These are phyloP conservation scores for Cyanoliseus patagonus DNA, from an alignment of 2,113 vertebrate genomes.

Conservation along the genomic window DNA sequence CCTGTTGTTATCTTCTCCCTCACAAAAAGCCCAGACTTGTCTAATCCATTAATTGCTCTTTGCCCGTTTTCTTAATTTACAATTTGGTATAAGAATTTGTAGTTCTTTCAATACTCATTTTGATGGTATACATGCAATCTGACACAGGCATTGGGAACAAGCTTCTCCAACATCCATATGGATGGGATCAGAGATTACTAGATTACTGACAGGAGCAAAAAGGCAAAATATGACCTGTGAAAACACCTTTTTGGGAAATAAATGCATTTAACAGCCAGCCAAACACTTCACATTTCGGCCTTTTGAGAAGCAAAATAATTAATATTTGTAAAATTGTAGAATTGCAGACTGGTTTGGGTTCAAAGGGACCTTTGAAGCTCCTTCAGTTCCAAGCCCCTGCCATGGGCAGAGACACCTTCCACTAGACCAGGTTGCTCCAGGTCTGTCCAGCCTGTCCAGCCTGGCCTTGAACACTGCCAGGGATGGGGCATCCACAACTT, in stretches of 20 bases:
- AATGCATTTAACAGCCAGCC: conserved; percentile 23
- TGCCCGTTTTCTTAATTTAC: neutral
- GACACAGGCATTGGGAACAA: neutral
- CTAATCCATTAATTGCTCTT: neutral
- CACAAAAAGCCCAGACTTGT: neutral
- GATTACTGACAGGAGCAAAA: neutral
- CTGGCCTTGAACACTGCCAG: no score
- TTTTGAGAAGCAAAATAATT: conserved; percentile 20
- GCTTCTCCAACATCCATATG: neutral
- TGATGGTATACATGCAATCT: neutral
- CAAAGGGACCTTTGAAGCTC: no score
- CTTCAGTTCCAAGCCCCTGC: no score
- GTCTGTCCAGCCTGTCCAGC: no score
- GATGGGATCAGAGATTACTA: conserved; percentile 52
- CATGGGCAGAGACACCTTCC: no score
- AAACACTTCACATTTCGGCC: neutral
- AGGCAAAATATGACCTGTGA: conserved; percentile 5
- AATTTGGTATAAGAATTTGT: neutral
- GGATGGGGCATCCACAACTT: no score
- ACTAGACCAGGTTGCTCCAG: no score
- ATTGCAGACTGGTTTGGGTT: no score
- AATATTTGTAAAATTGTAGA: neutral
- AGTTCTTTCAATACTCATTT: neutral
- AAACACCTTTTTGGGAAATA: conserved; percentile 55
- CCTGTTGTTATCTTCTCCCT: neutral